These are phyloP conservation scores for Eulemur macaco DNA, from an alignment of 2,113 vertebrate species.

Conservation along the genomic window DNA sequence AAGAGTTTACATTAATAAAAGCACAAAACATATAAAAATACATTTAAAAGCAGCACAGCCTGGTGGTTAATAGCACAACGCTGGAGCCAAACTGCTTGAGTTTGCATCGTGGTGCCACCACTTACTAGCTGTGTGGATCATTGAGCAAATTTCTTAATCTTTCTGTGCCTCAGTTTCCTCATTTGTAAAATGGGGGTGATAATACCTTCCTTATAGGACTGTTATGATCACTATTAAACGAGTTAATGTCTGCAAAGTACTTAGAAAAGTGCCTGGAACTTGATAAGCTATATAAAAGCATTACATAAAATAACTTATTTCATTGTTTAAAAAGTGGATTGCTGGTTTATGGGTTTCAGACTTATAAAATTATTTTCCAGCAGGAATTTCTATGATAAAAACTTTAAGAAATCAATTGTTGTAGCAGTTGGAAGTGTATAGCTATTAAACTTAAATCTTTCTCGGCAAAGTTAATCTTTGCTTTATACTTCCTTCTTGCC, in stretches of 20 bases:
- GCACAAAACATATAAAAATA: neutral
- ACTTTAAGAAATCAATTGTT: neutral
- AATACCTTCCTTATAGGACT: neutral
- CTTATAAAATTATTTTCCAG: neutral
- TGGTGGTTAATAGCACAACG: neutral
- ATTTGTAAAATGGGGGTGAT: neutral
- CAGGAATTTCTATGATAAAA: neutral
- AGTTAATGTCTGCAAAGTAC: neutral
- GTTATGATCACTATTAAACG: neutral
- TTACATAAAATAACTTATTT: neutral
- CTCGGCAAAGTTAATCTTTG: neutral
- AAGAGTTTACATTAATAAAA: slow-evolving; percentile 24
- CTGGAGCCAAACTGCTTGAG: neutral
- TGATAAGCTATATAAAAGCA: neutral
- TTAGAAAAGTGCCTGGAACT: neutral
- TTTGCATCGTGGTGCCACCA: neutral
- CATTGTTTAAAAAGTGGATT: neutral
- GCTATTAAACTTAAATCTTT: neutral
- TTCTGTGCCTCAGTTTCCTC: neutral
- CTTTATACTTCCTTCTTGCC: neutral
- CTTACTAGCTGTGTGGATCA: neutral
- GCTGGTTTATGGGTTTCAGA: neutral
- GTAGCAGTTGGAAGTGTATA: neutral
- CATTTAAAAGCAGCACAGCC: neutral
- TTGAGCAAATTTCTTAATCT: neutral